Evolutionary conservation across 2,113 vertebrate species (phyloP), one percentile per base, ranked within the genome.

Genomic region (Actenoides lindsayi): DNA sequence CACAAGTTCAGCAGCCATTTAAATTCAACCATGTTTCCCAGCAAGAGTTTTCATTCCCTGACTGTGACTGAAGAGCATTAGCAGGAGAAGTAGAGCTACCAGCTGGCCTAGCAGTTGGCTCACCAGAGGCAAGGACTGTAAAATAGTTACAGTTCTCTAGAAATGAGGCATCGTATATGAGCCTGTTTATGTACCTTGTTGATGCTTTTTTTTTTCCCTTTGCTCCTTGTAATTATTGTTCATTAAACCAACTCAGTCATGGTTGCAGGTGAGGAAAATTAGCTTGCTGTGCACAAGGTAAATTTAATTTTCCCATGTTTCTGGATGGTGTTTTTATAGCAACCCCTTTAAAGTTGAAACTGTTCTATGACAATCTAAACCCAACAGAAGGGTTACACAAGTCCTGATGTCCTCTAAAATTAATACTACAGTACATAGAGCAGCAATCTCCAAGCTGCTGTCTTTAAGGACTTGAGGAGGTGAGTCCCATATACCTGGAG

Each of bases 81-180:
- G 30, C 23, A 25, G 64, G 39, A 84, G 62, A n/a, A 51, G 16
- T 37, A 70, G 51, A 89, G 35, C 68, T 83, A 81, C 59, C 93
- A 96, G 83, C 89, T 96, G 89, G 76, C 42, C 23, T 59, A 67
- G 68, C 91, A 97, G 80, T 77, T 96, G 89, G 54, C 39, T 89
- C 68, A 70, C 60, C 73, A 64, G 83, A 71, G 64, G 69, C 39
- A 10, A 85, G 51, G 65, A 30, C 64, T 92, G 13, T 81, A 84
- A 94, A 95, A 89, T 24, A 89, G 68, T 59, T 90, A 74, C 23
- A 54, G 71, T 89, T 71, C 46, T 91, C 5, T 64, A 60, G 87
- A 94, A 89, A 75, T 41, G 6, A 77, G 37, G 12, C n/a, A 42
- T 59, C 9, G 0, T 44, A 4, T 68, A 42, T 60, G 48, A 80